Evolutionary conservation across 2,797 vertebrate species (phyloP), one percentile per base, ranked within the genome.

Genomic region (Tapirus indicus): DNA sequence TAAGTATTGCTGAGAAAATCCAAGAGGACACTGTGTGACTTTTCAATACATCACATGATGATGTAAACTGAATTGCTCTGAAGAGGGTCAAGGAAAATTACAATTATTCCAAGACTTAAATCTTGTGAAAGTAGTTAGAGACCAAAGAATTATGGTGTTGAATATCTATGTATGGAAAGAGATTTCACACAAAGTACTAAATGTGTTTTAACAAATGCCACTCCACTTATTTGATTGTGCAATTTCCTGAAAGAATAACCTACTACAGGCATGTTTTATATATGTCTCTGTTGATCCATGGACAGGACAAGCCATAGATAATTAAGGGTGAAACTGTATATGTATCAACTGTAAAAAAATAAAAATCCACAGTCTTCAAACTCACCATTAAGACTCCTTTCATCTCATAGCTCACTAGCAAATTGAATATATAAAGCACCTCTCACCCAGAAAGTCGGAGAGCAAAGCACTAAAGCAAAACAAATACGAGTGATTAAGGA

Each of bases 401-500:
- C 74, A 89, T 96, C 95, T 94, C 96, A 96, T 94, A 97, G 96
- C 95, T 98, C 93, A 96, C 94, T 94, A 88, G 94, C 60, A 97
- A 97, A 97, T 94, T 96, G 96, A 95, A 96, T 94, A 77, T 72
- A 96, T 93, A 96, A 98, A 98, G 92, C 91, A 97, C 86, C 92
- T 97, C 92, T 98, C 97, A 82, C 96, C 94, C 44, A 74, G 91
- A 82, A 97, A 98, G 94, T 96, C 98, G 97, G 91, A 91, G 96
- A 98, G 95, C 95, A 97, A 94, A 87, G 94, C 91, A 93, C 94
- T 97, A 97, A 97, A 96, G 95, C 95, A 97, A 98, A 98, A 98
- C 96, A 98, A 98, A 98, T 98, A 94, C 82, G n/a, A 80, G 96
- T 96, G 96, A 98, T 98, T 97, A 98, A 96, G 93, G 96, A 83